phyloP scores from a whole-genome alignment of 2,888 invertebrate genomes.

The Morinoia aosen region DNA sequence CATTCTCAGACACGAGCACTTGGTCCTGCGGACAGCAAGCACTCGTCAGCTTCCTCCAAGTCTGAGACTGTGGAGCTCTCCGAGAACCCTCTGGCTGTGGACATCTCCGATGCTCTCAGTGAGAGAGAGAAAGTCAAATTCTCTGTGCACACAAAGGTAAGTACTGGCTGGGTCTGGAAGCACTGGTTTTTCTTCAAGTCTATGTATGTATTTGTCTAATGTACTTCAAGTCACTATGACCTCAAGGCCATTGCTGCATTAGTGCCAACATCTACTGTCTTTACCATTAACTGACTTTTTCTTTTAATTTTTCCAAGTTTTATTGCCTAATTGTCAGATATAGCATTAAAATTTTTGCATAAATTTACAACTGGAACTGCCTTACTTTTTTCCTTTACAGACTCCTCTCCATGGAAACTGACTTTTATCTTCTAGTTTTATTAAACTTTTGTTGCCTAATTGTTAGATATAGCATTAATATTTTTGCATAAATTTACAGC shows the following conservation, averaged over 20 bases:
- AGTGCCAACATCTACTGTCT: constrained; percentile 70
- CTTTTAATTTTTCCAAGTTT: neutral
- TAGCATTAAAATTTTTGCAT: neutral
- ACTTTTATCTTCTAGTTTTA: neutral
- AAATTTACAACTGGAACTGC: neutral
- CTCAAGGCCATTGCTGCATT: constrained; percentile 89
- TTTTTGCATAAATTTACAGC: neutral
- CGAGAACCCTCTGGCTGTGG: constrained; percentile 84
- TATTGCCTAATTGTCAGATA: neutral
- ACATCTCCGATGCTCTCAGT: constrained; percentile 98
- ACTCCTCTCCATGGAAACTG: too few species aligned
- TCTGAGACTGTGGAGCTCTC: constrained; percentile 75
- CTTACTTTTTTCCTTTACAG: neutral
- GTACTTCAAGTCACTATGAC: constrained; percentile 73
- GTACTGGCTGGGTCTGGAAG: neutral
- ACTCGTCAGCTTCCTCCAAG: neutral
- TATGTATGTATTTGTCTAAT: constrained; percentile 15
- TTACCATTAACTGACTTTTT: neutral
- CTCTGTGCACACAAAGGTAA: constrained; percentile 91
- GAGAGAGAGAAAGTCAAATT: constrained; percentile 99
- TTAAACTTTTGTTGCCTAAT: neutral
- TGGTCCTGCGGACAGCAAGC: neutral
- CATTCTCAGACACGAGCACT: neutral
- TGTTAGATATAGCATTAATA: neutral
- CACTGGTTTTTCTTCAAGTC: constrained; percentile 56